Conservation (phyloP, 2,113 vertebrate genomes). For the Lepidothrix coronata region DNA sequence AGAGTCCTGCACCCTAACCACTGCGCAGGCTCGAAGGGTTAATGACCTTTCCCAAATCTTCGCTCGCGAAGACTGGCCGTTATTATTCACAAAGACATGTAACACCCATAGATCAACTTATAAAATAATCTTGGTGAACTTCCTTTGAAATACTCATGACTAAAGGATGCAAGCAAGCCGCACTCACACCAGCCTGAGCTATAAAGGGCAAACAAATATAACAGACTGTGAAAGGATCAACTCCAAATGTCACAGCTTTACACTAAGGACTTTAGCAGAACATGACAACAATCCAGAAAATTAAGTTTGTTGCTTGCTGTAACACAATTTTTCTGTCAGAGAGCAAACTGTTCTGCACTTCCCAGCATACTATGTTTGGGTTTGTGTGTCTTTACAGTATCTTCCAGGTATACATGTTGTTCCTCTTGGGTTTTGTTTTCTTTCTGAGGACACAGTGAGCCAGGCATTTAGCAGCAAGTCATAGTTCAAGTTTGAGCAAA, state of each 20-base stretch:
- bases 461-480: background rate
- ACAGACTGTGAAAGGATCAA: background rate
- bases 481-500: background rate
- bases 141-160: background rate
- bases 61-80: too few species aligned
- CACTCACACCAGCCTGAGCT: background rate
- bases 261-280: background rate
- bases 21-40: too few species aligned
- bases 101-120: background rate
- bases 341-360: background rate
- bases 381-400: background rate
- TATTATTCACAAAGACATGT: background rate
- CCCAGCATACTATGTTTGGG: background rate
- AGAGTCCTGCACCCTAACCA: too few species aligned
- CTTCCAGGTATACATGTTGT: background rate
- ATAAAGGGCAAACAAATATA: background rate
- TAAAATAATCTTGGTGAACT: background rate
- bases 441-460: background rate
- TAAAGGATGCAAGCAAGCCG: background rate
- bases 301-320: background rate
- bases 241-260: background rate
- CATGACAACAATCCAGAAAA: background rate
- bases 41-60: too few species aligned
- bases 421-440: background rate
- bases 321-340: background rate